A percentile compares a stretch with the other conserved stretches of the same genome.
These are phyloP conservation scores for Phenacoccus solenopsis DNA, from an alignment of 1,140 invertebrate species.

Conservation along the genomic window DNA sequence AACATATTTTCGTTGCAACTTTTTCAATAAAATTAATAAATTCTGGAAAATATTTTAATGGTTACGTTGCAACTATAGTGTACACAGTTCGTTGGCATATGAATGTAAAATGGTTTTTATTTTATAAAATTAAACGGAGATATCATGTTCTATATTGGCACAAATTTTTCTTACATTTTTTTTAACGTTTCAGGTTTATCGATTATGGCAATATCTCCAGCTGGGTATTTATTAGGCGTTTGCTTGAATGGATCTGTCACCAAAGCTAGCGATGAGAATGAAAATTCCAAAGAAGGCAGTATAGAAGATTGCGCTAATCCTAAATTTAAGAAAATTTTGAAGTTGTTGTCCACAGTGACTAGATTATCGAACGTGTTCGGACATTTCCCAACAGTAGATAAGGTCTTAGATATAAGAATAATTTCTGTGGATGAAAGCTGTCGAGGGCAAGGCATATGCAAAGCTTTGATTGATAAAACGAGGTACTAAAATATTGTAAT, in stretches of 20 bases:
- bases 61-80: too few relatives aligned
- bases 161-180: too few relatives aligned
- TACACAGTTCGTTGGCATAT: too few relatives aligned
- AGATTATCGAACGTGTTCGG: conserved; percentile 40
- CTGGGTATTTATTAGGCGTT: conserved; percentile 47
- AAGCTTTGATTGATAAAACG: conserved; percentile 45
- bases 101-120: too few relatives aligned
- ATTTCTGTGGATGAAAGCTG: conserved; percentile 48
- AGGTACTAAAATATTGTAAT: too few relatives aligned
- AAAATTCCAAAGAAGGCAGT: conserved; percentile 6
- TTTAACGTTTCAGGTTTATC: conserved; percentile 36
- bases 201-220: conserved; percentile 45
- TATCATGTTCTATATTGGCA: too few relatives aligned
- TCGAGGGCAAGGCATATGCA: conserved; percentile 50
- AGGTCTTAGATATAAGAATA: conserved; percentile 46
- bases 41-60: too few relatives aligned
- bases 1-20: too few relatives aligned
- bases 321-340: conserved; percentile 40
- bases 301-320: conserved; percentile 24
- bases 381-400: conserved; percentile 41
- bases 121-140: too few relatives aligned
- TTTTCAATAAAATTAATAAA: too few relatives aligned
- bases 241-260: conserved; percentile 34
- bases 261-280: neutral
- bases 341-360: conserved; percentile 42